Percentiles rank a stretch among this genome's conserved stretches.
phyloP scores from a whole-genome alignment of 1,140 invertebrate genomes.

The Diachasma alloeum region DNA sequence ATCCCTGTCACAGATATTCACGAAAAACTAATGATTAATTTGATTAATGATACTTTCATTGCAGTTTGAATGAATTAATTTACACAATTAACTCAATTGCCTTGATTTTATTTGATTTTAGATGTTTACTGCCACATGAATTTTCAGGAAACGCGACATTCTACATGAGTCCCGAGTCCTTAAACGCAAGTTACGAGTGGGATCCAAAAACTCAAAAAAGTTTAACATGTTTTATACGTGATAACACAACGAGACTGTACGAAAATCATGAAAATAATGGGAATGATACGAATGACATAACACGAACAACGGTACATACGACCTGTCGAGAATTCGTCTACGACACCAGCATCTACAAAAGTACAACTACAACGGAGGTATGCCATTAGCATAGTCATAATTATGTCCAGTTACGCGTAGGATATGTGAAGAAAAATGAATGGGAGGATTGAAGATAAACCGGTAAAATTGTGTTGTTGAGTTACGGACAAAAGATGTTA shows the following conservation, averaged over 20 bases:
- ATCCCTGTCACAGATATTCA: background rate
- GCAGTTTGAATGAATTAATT: background rate
- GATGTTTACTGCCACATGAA: conserved; percentile 72
- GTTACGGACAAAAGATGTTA: background rate
- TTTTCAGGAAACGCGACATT: conserved; percentile 64
- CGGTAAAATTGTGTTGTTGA: background rate
- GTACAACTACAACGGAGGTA: conserved; percentile 74
- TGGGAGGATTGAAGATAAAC: background rate
- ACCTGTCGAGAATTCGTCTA: conserved; percentile 70
- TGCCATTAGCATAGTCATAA: conserved; percentile 14
- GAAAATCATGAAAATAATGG: conserved; percentile 50
- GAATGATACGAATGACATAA: conserved; percentile 36
- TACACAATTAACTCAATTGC: conserved; percentile 15
- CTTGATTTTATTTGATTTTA: conserved; percentile 47
- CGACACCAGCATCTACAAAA: conserved; percentile 68
- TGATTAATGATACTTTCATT: background rate
- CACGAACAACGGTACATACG: conserved; percentile 35
- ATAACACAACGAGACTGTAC: conserved; percentile 47
- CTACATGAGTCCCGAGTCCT: conserved; percentile 53
- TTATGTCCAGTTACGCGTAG: background rate
- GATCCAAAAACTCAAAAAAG: conserved; percentile 58
- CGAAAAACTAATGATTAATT: background rate
- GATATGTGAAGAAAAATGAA: background rate
- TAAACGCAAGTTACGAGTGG: conserved; percentile 68
- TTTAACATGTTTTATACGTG: conserved; percentile 64